Conservation (phyloP, 2,113 vertebrate genomes). For the Sisor rabdophorus region DNA sequence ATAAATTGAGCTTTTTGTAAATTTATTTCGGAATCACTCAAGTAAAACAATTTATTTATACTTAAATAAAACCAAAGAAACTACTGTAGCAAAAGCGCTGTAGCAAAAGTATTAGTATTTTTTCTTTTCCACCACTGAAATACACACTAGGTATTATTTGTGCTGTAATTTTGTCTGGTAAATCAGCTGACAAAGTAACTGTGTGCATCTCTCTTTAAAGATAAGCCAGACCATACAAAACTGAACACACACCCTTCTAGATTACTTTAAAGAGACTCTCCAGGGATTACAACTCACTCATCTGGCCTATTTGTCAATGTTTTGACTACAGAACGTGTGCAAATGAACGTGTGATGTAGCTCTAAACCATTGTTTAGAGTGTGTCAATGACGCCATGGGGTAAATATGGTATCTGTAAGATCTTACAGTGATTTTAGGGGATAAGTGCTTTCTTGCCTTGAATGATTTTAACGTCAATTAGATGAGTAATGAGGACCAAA, state of each 20-base stretch:
- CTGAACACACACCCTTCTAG: background rate
- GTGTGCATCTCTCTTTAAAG: conserved; percentile 12
- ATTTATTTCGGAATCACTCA: too few species aligned
- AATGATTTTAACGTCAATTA: conserved; percentile 17
- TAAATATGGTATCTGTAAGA: conserved; percentile 27
- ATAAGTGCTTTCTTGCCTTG: conserved; percentile 25
- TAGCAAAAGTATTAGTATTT: too few species aligned
- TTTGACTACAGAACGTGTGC: conserved; percentile 38
- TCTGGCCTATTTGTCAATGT: conserved; percentile 41
- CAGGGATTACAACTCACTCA: conserved; percentile 16
- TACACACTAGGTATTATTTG: conserved; percentile 6
- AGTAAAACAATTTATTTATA: too few species aligned
- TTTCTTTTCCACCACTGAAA: background rate
- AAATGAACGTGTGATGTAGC: conserved; percentile 13
- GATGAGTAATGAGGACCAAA: conserved; percentile 8
- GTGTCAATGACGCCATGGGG: conserved; percentile 24
- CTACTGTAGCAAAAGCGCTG: too few species aligned
- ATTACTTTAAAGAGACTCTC: conserved; percentile 25
- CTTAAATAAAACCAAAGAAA: too few species aligned
- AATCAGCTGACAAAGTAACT: conserved; percentile 14
- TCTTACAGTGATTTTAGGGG: conserved; percentile 7
- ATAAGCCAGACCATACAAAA: conserved; percentile 15
- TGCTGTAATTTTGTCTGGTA: background rate
- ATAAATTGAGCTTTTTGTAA: too few species aligned
- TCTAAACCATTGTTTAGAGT: conserved; percentile 20